Evolutionary conservation across 2,113 vertebrate species (phyloP).

Genomic region (Neolamprologus longior): DNA sequence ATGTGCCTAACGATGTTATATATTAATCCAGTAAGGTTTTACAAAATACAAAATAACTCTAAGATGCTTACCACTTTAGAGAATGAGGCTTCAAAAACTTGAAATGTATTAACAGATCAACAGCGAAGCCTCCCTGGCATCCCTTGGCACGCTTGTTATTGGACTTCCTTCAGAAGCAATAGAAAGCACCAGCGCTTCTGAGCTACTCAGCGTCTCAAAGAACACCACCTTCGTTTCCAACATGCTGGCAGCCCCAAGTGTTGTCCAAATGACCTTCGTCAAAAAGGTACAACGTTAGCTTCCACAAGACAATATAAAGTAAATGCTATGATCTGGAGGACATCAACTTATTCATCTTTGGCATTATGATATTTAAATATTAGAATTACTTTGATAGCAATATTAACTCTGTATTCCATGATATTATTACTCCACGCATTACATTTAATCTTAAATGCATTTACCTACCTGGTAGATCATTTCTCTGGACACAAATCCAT

Average conservation of each 20-base stretch:
- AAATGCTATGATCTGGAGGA: not conserved
- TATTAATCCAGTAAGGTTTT: not conserved
- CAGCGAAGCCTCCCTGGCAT: conserved; percentile 2
- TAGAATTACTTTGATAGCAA: not conserved
- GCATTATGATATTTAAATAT: not conserved
- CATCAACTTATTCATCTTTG: not conserved
- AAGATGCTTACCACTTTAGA: not conserved
- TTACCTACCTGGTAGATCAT: conserved; percentile 8
- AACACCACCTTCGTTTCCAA: conserved; percentile 37
- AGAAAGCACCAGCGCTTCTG: not conserved
- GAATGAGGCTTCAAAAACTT: not conserved
- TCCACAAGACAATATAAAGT: not conserved
- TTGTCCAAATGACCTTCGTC: conserved; percentile 40
- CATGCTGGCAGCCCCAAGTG: conserved; percentile 21
- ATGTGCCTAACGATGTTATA: not conserved
- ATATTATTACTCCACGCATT: not conserved
- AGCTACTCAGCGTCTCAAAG: not conserved
- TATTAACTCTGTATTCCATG: not conserved
- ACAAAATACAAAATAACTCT: not conserved
- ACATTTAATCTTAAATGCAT: not conserved
- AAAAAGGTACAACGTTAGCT: conserved; percentile 19
- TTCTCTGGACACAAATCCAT: not conserved
- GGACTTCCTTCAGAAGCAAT: conserved; percentile 32
- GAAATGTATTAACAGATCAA: conserved; percentile 22
- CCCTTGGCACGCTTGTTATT: conserved; percentile 42